Percentiles rank a stretch among this genome's conserved stretches.
phyloP scores from a whole-genome alignment of 1,140 invertebrate genomes.

The silkworm (Bombyx mori) region DNA sequence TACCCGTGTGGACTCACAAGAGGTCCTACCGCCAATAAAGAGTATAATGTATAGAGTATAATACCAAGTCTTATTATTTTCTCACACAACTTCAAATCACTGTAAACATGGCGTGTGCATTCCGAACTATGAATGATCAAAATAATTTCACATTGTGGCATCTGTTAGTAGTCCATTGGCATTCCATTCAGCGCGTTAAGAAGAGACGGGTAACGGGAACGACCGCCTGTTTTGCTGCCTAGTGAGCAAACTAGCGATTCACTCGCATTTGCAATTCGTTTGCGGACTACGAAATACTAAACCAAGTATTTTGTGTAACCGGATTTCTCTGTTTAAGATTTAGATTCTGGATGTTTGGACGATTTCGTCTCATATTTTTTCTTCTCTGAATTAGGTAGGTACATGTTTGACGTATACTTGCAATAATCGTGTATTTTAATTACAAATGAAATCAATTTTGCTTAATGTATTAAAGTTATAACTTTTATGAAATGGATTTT shows the following conservation, averaged over 20 bases:
- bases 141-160: conserved; percentile 3
- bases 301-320: conserved; percentile 45
- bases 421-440: no score
- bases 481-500: no score
- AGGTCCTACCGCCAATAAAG: no score
- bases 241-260: conserved; percentile 46
- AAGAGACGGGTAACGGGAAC: conserved; percentile 7
- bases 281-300: conserved; percentile 53
- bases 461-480: no score
- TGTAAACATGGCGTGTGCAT: no score
- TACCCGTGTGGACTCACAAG: no score
- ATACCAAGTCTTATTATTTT: no score
- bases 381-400: not conserved
- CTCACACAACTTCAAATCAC: no score
- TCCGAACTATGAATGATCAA: conserved; percentile 1
- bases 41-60: no score
- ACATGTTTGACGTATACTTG: no score
- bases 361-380: conserved; percentile 38
- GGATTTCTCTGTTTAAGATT: conserved; percentile 48
- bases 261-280: conserved; percentile 57
- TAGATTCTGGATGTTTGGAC: conserved; percentile 44
- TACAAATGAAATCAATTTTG: no score
- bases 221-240: conserved; percentile 36
- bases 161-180: conserved; percentile 6
- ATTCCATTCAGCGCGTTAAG: conserved; percentile 3